phyloP scores from a whole-genome alignment of 2,113 vertebrate species.

The Scolopax mira region DNA sequence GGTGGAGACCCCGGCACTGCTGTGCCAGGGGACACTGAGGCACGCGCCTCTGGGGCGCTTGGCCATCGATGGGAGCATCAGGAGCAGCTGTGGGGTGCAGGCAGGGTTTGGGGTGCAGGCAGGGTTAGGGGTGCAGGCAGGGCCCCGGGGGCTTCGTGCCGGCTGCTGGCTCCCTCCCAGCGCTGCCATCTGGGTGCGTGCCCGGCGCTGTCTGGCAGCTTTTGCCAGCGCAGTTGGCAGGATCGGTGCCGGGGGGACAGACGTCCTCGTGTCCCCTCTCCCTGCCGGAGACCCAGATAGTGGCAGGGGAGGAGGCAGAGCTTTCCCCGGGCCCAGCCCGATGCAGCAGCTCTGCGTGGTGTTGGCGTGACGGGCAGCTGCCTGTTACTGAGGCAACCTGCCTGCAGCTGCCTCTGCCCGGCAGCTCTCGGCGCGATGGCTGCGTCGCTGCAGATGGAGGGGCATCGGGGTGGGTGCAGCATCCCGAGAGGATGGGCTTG shows the following conservation, averaged over 20 bases:
- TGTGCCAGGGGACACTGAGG: not conserved
- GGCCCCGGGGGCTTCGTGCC: not conserved
- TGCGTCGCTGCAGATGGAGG: not conserved
- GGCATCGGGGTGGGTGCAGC: not conserved
- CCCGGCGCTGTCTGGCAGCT: not conserved
- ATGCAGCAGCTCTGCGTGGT: accelerated
- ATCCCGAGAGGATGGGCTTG: not conserved
- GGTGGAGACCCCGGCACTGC: not conserved
- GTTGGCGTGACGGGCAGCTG: not conserved
- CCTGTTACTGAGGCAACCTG: not conserved
- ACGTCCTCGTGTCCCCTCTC: accelerated
- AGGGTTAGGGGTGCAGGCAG: not conserved
- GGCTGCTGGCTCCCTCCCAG: not conserved
- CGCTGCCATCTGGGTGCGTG: not conserved
- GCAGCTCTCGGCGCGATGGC: accelerated
- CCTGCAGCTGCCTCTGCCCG: not conserved
- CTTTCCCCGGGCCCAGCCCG: not conserved
- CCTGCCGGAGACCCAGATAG: not conserved
- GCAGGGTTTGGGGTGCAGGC: not conserved
- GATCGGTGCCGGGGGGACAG: not conserved
- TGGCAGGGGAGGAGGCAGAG: not conserved
- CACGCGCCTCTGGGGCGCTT: accelerated
- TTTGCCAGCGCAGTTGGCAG: not conserved
- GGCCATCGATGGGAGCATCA: accelerated
- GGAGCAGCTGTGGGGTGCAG: accelerated